phyloP scores from a whole-genome alignment of 2,888 invertebrate genomes.

The Epirrhoe tristata region DNA sequence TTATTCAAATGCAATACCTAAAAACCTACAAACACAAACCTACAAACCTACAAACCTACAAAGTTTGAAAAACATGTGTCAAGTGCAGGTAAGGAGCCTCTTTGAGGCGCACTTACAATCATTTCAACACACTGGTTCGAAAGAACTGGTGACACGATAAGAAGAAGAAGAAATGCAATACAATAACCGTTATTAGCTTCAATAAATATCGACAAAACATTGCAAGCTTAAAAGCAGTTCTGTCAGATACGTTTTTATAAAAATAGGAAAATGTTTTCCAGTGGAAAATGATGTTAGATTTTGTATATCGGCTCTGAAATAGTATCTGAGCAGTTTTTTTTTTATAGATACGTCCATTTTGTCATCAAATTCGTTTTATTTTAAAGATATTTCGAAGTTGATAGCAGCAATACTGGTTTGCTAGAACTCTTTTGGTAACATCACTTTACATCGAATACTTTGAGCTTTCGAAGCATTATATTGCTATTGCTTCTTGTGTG shows the following conservation, averaged over 20 bases:
- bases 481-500: too few relatives aligned
- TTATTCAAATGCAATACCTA: slow-evolving; percentile 44
- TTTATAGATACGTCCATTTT: neutral
- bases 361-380: neutral
- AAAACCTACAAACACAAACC: too few relatives aligned
- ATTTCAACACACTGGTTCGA: too few relatives aligned
- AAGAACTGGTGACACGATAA: too few relatives aligned
- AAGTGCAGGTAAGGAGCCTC: too few relatives aligned
- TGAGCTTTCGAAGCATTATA: too few relatives aligned
- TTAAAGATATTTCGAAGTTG: neutral
- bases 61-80: too few relatives aligned
- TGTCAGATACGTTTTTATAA: slow-evolving; percentile 11
- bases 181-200: slow-evolving; percentile 40
- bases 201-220: slow-evolving; percentile 33
- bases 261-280: slow-evolving; percentile 18
- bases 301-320: slow-evolving; percentile 13
- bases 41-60: too few relatives aligned
- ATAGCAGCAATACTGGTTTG: neutral
- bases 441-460: too few relatives aligned
- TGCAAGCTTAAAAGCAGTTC: slow-evolving; percentile 20
- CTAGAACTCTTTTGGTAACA: too few relatives aligned
- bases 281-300: slow-evolving; percentile 13
- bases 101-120: too few relatives aligned
- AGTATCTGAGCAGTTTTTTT: slow-evolving; percentile 10
- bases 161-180: too few relatives aligned